Base-by-base conservation (phyloP, 2,797 vertebrate genomes). In the Crenichthys baileyi region DNA sequence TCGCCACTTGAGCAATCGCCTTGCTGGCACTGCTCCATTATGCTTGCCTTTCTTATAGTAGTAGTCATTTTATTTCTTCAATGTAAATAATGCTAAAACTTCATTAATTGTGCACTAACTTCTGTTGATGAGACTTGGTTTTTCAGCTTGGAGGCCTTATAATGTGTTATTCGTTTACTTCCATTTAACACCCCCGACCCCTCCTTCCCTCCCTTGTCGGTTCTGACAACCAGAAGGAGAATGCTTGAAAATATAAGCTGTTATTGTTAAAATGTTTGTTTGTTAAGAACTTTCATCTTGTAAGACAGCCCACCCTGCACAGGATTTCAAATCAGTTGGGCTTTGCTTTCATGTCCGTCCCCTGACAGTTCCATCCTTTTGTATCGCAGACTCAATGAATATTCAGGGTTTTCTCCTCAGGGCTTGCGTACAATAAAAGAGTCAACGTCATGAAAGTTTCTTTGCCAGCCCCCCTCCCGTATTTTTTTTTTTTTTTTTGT, bases 191-290 rank as follows among this genome's bases (percentile, higher is more conserved):
- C 86, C 83, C 83, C 77, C 86, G 78, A 53, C 85, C 76, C 83
- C 76, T 79, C 75, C 73, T 77, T 75, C 61, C 81, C 83, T 88
- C 87, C 90, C 85, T 77, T 91, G 92, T 92, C 77, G 79, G 81
- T 81, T 92, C 88, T 89, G 88, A 89, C 87, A 88, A 93, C 88
- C 91, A 93, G 92, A 93, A 92, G 89, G 87, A 92, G 90, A 94
- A 94, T 85, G 87, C 88, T 91, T 87, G 90, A 92, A 93, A 91
- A 94, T 93, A 94, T 94, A 93, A 96, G 95, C 93, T 95, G 92
- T 95, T 95, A 95, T 95, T 96, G 95, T 95, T 95, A 94, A 95
- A 95, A 95, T 96, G 95, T 96, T 96, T 95, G 94, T 95, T 95
- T 96, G 95, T 91, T 91, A 90, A 94, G 93, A 96, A 96, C 95